Evolutionary conservation across 2,113 vertebrate species (phyloP), one percentile per base, ranked within the genome.

Genomic region (Lycaon pictus): DNA sequence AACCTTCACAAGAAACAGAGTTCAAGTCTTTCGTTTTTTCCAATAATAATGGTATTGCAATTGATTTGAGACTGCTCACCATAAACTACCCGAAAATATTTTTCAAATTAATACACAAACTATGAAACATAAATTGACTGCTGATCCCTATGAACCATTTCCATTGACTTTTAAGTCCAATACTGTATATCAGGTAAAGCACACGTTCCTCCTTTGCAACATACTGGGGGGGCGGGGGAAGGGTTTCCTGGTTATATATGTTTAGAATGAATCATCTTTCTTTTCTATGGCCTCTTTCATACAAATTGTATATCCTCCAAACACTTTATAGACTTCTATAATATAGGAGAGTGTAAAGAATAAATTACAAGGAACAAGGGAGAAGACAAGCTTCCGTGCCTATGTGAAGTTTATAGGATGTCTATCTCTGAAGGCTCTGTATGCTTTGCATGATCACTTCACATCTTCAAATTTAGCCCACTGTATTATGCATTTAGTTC

Each of bases 191-290:
- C 95, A 97, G 92, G 29, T 19, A 85, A 74, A n/a, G 3, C 60
- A 96, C 81, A 63, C 90, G 74, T 93, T 96, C 89, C 51, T 91
- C 76, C 62, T 76, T 82, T 79, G 60, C 67, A 93, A 96, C 25
- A 84, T 60, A 56, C 29, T 83, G 5, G 22, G 17, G 16, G 11
- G 1, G 37, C 0, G 25, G 1, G 10, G 12, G 15, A 17, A 56
- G 12, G 25, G 19, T 19, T 62, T 85, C 2, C 19, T 6, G 95
- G 80, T 92, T 97, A 94, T 96, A 88, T 82, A 95, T 94, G 81
- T 93, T 94, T 95, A 86, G 88, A 94, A 97, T 92, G 96, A 96
- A 95, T 97, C 95, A 97, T 98, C 74, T 96, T 98, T 98, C 97
- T 96, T 97, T 94, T 98, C 96, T 96, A 92, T 96, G 67, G 93